Percentiles rank a stretch among this genome's conserved stretches.
phyloP scores from a whole-genome alignment of 92 coral and sea anemone species.

The Desmophyllum pertusum region DNA sequence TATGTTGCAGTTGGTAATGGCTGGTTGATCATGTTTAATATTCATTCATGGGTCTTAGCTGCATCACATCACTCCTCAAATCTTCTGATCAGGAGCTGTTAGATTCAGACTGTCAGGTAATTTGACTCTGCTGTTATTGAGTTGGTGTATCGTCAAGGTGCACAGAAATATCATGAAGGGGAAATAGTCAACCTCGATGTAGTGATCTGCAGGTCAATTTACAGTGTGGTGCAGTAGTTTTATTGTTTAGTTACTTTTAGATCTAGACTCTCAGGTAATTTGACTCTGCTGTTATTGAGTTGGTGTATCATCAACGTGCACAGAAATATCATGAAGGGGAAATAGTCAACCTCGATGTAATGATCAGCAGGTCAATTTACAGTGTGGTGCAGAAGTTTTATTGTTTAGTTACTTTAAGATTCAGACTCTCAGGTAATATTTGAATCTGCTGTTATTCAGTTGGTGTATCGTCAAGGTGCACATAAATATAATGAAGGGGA shows the following conservation, averaged over 20 bases:
- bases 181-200: background rate
- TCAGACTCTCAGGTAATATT: conserved; percentile 29
- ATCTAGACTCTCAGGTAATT: conserved; percentile 20
- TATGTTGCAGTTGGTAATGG: background rate
- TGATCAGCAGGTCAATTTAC: background rate
- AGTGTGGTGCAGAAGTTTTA: background rate
- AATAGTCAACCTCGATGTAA: background rate
- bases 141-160: background rate
- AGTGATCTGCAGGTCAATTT: background rate
- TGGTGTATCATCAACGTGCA: background rate
- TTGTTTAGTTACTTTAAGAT: too few relatives aligned
- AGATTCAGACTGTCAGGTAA: conserved; percentile 25
- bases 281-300: background rate
- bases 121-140: background rate
- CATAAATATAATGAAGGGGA: background rate
- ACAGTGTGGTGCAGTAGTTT: background rate
- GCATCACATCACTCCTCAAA: conserved; percentile 22
- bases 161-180: background rate
- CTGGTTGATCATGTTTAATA: background rate
- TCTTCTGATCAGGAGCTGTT: conserved; percentile 29
- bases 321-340: background rate
- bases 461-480: background rate
- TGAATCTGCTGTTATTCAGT: background rate
- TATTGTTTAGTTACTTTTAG: too few relatives aligned
- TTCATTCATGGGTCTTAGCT: conserved; percentile 26